A percentile compares a stretch with the other conserved stretches of the same genome.
phyloP scores from a whole-genome alignment of 2,113 vertebrate species.

The Neogale vison region DNA sequence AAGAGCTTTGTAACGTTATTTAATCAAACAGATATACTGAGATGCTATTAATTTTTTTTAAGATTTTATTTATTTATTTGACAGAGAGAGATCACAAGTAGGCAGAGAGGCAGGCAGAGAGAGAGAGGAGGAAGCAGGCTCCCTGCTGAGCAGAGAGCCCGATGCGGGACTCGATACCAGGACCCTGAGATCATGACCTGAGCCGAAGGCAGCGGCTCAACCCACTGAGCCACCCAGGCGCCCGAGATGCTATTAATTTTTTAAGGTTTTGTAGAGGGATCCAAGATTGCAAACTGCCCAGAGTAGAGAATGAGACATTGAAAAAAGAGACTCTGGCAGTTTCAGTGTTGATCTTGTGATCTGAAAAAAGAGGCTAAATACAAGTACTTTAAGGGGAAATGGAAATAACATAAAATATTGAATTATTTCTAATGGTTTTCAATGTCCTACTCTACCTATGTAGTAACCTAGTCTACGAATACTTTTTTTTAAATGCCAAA shows the following conservation, averaged over 20 bases:
- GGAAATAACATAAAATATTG: not conserved
- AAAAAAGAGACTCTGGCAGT: not conserved
- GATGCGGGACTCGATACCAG: too few species aligned
- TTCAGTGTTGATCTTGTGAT: not conserved
- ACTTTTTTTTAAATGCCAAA: not conserved
- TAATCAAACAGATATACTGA: not conserved
- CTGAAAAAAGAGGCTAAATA: not conserved
- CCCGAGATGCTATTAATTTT: not conserved
- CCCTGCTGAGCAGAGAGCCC: too few species aligned
- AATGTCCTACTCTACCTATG: not conserved
- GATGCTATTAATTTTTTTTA: not conserved
- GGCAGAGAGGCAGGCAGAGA: too few species aligned
- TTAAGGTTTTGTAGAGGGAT: not conserved
- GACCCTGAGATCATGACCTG: too few species aligned
- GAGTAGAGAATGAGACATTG: not conserved
- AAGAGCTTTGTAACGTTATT: not conserved
- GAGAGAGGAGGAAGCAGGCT: too few species aligned
- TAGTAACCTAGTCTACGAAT: not conserved
- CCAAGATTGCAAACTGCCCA: not conserved
- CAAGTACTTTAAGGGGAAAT: not conserved
- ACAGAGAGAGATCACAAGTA: too few species aligned
- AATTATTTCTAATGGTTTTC: not conserved
- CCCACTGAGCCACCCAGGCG: too few species aligned
- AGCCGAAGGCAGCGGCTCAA: too few species aligned
- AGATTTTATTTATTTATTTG: too few species aligned